Evolutionary conservation across 2,113 vertebrate genomes (phyloP), one percentile per base, ranked within the genome.

Genomic region (Campylomormyrus numenius): DNA sequence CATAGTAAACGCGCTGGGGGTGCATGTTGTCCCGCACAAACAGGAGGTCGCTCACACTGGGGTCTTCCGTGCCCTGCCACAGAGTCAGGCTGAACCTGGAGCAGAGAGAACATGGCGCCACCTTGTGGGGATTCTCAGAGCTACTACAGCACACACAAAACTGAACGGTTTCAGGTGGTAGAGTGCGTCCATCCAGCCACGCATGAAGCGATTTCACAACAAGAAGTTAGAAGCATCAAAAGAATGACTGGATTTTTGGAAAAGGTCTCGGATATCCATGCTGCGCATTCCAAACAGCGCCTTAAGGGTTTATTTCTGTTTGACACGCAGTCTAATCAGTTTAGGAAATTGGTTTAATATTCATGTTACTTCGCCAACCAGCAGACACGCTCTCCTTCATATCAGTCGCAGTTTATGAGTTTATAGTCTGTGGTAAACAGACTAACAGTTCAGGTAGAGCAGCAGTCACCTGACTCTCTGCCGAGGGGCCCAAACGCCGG

Each of bases 41-140:
- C 88, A 97, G 94, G 31, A 98, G 95, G 90, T 98, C 96, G 0
- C 95, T 94, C 66, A 97, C 80, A 0, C 91, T 94, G n/a, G 96
- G 96, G 84, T 96, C 95, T 0, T 74, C 52, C 5, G 86, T 3
- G 0, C 95, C 94, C 91, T 98, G 97, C 97, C 97, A 98, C 91
- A 97, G 89, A 0, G 97, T 97, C 89, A 98, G 93, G 74, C 95
- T 97, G 93, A 96, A 97, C 92, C 97, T 98, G 91, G 2, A 91
- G 39, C 39, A 90, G 27, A 88, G 56, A 6, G 35, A 31, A 46
- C 4, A 77, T 35, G 31, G 27, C 1, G 21, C 45, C 84, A 88
- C 31, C 2, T 42, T 56, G 50, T 13, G 50, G 27, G 13, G 10
- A 10, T n/a, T 45, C 83, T 48, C 9, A n/a, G 24, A 15, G 62